Base-by-base conservation (phyloP, 1,140 invertebrate species). In the Aphelinus atriplicis region DNA sequence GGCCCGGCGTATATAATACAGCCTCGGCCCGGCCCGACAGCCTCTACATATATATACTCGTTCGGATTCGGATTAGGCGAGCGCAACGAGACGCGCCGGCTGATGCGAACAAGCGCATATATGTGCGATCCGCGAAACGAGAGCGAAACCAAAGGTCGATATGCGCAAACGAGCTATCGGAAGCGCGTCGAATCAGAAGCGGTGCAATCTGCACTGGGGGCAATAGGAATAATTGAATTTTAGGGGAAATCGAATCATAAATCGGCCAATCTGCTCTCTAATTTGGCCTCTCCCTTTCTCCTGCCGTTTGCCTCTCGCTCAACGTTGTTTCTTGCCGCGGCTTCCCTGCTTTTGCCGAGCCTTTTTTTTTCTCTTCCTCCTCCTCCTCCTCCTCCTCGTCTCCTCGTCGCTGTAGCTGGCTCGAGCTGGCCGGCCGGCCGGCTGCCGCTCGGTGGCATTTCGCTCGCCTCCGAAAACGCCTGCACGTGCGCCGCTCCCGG, bases 401-500 rank as follows among this genome's bases (percentile, higher is more conserved):
- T 26, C 26, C 51, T 9, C 4, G 9, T 53, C 51, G 51, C 51
- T 4, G 4, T 9, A 9, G 51, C 4, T 26, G 26, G 26, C 26
- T 26, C 26, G 53, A 43, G 26, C 48, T 58, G 43, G 50, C 45
- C 48, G 48, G 1, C n/a, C 65, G 61, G 57, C 48, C 48, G 57
- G 65, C 57, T 42, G 51, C 9, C 48, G 60, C 47, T 42, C 68
- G 68, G 70, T 69, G 67, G 67, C 67, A 61, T 45, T 60, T 70
- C 2, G 62, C 45, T 65, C 71, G 62, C 53, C 71, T 63, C 42
- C 50, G 42, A 68, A 74, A 69, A 69, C 53, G 50, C 66, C 43
- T 56, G 66, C 66, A 63, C 73, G 73, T 69, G 71, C 71, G 61
- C 64, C 60, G 65, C 66, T 51, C 71, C 62, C 47, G 62, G 26